Evolutionary conservation across 2,888 invertebrate genomes (phyloP), one percentile per base, ranked within the genome.

Genomic region (Gnatocerus cornutus): DNA sequence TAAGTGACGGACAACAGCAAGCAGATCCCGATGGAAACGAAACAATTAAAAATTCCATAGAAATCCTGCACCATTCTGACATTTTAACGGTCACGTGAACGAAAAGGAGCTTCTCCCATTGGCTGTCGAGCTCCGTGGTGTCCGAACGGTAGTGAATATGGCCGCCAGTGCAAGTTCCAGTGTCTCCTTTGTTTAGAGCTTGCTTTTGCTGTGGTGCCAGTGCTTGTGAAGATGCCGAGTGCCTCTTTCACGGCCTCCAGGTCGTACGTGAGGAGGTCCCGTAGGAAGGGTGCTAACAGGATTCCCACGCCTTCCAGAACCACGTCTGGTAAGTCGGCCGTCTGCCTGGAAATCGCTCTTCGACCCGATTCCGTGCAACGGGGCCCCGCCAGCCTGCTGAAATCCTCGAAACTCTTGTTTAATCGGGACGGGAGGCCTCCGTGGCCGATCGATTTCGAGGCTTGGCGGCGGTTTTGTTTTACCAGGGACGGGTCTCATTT

Each of bases 181-280:
- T 91, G 90, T 90, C 90, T 92, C 90, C 92, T 92, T 92, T 92
- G 92, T 92, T 92, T 92, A 91, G 90, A 68, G 56, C 29, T 63
- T 43, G 68, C 29, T 21, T 68, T 53, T 61, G 48, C 79, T 77
- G 76, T 77, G 76, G 81, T 81, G 80, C 78, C 79, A 78, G 79
- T 77, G 80, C 77, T 76, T 87, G 86, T 87, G 87, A 93, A 91
- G 88, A 94, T 96, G 96, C 96, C 95, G 90, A 95, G 95, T 90
- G 95, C 95, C 89, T 95, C 95, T 86, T 95, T 95, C 88, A 94
- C 94, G 85, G 94, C 95, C 87, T 93, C 94, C 87, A 92, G 95
- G 89, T 93, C 94, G 88, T 95, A 94, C 89, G 93, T 94, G 84
- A 91, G 95, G 87, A 92, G 95, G 88, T 95, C 95, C 86, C 91